These are phyloP conservation scores for Eupithecia dodoneata DNA, from an alignment of 2,888 invertebrate genomes.

Conservation along the genomic window DNA sequence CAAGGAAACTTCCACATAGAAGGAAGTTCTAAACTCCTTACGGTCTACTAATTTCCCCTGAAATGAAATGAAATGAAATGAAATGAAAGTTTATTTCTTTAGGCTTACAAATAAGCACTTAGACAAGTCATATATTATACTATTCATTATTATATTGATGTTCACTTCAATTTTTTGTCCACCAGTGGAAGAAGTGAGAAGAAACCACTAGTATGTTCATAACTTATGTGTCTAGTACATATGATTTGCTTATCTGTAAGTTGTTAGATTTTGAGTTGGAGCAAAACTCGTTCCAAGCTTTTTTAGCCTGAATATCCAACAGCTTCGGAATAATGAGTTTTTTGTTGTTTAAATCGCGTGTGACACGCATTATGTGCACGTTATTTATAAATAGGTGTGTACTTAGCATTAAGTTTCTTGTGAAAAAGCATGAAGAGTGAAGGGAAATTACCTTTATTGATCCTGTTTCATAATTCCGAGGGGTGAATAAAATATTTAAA, in stretches of 20 bases:
- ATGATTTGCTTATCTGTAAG: too few species aligned
- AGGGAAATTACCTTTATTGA: slow-evolving; percentile 21
- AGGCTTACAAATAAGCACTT: too few species aligned
- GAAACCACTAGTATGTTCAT: too few species aligned
- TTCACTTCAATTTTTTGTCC: too few species aligned
- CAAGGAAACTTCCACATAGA: slow-evolving; percentile 13
- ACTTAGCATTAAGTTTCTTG: slow-evolving; percentile 24
- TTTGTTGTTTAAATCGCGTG: slow-evolving; percentile 42
- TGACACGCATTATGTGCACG: slow-evolving; percentile 41
- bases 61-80: too few species aligned
- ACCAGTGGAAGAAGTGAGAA: too few species aligned
- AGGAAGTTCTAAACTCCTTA: slow-evolving; percentile 29
- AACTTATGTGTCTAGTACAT: too few species aligned
- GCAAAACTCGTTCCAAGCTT: too few species aligned
- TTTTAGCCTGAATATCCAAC: slow-evolving; percentile 36
- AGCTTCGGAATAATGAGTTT: slow-evolving; percentile 38
- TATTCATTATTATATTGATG: too few species aligned
- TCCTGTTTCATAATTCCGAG: background rate
- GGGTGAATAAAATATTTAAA: slow-evolving; percentile 6
- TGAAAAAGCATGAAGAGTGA: slow-evolving; percentile 26
- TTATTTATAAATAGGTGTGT: slow-evolving; percentile 20
- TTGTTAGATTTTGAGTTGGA: too few species aligned
- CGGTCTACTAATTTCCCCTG: slow-evolving; percentile 39
- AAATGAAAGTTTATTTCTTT: too few species aligned
- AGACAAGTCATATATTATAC: too few species aligned